These are phyloP conservation scores for Elephantulus edwardii DNA, from an alignment of 2,113 vertebrate species.

Conservation along the genomic window DNA sequence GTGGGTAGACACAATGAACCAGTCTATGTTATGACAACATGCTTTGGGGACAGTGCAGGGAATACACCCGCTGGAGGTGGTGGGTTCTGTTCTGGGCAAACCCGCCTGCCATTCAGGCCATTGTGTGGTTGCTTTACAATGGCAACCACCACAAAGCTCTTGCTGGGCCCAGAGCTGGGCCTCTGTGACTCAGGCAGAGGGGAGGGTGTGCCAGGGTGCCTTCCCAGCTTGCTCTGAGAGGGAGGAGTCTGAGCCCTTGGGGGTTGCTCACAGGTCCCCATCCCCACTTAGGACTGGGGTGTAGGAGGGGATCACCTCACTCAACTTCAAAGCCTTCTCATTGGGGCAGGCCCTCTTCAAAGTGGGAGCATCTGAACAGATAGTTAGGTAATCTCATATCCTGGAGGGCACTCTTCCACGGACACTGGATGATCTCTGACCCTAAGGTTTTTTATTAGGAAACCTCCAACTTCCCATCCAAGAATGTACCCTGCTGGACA, in stretches of 20 bases:
- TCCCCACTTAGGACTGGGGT: background rate
- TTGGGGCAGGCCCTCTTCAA: background rate
- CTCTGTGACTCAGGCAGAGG: background rate
- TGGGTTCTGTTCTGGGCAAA: background rate
- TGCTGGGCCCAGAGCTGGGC: background rate
- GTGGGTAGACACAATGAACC: background rate
- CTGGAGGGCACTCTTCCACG: rapidly evolving
- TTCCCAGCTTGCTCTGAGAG: background rate
- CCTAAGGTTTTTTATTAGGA: too few species aligned
- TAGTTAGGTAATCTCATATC: too few species aligned
- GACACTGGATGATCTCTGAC: background rate
- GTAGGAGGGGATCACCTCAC: too few species aligned
- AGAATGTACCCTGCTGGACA: background rate
- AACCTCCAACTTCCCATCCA: background rate
- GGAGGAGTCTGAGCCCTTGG: too few species aligned
- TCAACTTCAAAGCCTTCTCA: background rate
- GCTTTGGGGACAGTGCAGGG: background rate
- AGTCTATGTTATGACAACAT: background rate
- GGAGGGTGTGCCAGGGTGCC: background rate
- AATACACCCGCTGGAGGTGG: background rate
- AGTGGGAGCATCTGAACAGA: background rate
- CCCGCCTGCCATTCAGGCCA: background rate
- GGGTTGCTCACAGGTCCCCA: background rate
- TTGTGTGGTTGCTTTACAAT: slow-evolving; percentile 10
- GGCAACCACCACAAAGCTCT: background rate